These are phyloP conservation scores for Crocallis elinguaria DNA, from an alignment of 2,888 invertebrate species.

Conservation along the genomic window DNA sequence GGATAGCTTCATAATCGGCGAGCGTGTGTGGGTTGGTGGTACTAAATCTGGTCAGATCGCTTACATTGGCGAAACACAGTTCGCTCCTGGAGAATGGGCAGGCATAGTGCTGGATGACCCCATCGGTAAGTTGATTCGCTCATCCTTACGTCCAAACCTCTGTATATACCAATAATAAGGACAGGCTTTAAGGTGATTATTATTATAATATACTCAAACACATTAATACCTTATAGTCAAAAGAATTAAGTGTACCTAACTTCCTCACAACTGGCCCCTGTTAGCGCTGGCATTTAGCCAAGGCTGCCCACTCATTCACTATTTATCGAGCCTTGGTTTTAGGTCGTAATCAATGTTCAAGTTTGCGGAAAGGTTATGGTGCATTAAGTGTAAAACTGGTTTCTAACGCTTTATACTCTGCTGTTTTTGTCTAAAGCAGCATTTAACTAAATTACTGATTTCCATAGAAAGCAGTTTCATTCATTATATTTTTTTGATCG, in stretches of 20 bases:
- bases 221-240: too few relatives aligned
- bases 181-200: too few relatives aligned
- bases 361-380: conserved; percentile 10
- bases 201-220: too few relatives aligned
- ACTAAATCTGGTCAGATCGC: conserved; percentile 96
- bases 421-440: not conserved
- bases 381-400: conserved; percentile 7
- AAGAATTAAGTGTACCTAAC: too few relatives aligned
- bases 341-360: conserved; percentile 8
- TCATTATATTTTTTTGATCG: conserved; percentile 37
- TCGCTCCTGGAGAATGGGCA: conserved; percentile 99
- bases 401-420: not conserved
- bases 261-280: not conserved
- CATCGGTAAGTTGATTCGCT: conserved; percentile 88
- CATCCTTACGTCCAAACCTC: not conserved
- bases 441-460: not conserved
- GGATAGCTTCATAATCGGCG: conserved; percentile 98
- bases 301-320: conserved; percentile 17
- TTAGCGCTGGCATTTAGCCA: conserved; percentile 10
- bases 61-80: conserved; percentile 97
- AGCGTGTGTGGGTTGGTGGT: conserved; percentile 97
- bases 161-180: too few relatives aligned
- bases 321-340: conserved; percentile 11
- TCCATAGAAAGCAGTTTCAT: not conserved
- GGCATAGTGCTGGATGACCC: conserved; percentile 98